phyloP scores from a whole-genome alignment of 2,797 vertebrate genomes.

The Discoglossus pictus region DNA sequence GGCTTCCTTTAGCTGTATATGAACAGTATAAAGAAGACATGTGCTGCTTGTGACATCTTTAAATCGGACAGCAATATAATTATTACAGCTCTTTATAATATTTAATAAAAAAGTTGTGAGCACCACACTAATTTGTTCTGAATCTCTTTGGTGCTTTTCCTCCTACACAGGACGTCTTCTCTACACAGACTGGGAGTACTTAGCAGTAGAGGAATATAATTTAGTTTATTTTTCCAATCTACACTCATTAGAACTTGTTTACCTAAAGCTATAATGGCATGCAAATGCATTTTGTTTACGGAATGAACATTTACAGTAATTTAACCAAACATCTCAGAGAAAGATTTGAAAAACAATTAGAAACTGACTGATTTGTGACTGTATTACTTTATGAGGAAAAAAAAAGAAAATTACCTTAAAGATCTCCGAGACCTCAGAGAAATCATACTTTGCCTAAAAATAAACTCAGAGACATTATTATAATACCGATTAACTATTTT shows the following conservation, averaged over 20 bases:
- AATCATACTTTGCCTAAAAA: constrained; percentile 14
- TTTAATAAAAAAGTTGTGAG: too few relatives aligned
- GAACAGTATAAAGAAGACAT: too few relatives aligned
- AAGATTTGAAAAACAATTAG: not conserved
- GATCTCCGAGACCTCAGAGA: constrained; percentile 1
- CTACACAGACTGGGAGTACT: constrained; percentile 3
- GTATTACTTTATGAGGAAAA: constrained; percentile 12
- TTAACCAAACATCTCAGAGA: not conserved
- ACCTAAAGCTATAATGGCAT: constrained; percentile 30
- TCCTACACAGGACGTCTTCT: not conserved
- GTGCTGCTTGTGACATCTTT: too few relatives aligned
- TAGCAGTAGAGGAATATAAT: not conserved
- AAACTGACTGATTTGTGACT: not conserved
- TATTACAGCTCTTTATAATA: too few relatives aligned
- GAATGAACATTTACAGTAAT: not conserved
- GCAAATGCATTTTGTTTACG: not conserved
- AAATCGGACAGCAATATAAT: too few relatives aligned
- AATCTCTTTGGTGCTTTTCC: not conserved
- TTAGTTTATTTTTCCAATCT: constrained; percentile 38
- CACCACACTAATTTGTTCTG: too few relatives aligned
- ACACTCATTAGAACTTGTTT: constrained; percentile 52
- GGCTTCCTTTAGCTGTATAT: too few relatives aligned
- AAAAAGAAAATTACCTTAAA: constrained; percentile 17
- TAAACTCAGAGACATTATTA: constrained; percentile 20
- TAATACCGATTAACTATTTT: constrained; percentile 22